Percentiles rank a stretch among this genome's conserved stretches.
These are phyloP conservation scores for Brachionus koreanus DNA, from an alignment of 1,140 invertebrate genomes.

Conservation along the genomic window DNA sequence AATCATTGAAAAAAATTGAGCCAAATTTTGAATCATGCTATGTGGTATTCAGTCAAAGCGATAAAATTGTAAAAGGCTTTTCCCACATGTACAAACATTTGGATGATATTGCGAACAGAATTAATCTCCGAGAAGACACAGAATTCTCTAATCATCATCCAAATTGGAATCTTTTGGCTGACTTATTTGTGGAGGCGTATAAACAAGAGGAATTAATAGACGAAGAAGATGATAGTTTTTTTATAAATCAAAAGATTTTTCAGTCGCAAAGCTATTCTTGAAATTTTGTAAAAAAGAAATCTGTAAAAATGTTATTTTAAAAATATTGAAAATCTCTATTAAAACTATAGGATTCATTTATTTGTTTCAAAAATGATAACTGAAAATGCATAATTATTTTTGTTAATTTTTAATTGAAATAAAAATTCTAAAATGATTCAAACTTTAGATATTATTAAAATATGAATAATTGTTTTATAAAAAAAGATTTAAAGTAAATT, in stretches of 20 bases:
- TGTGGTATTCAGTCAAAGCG: slow-evolving; percentile 4
- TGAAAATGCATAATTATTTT: neutral
- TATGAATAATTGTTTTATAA: neutral
- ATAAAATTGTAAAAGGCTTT: slow-evolving; percentile 10
- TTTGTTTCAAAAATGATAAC: too few species aligned
- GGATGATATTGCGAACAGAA: neutral
- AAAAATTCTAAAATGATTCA: neutral
- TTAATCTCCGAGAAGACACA: slow-evolving; percentile 15
- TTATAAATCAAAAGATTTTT: neutral
- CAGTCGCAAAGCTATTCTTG: neutral
- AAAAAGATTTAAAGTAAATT: neutral
- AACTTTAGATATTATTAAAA: neutral
- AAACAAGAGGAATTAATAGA: neutral
- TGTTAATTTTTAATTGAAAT: neutral
- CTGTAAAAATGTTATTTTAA: neutral
- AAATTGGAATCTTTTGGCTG: slow-evolving; percentile 22
- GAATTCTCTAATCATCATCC: neutral
- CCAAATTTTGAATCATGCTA: neutral
- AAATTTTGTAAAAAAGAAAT: neutral
- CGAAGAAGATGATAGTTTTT: neutral
- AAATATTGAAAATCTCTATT: neutral
- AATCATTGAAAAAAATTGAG: slow-evolving; percentile 16
- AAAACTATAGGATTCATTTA: neutral
- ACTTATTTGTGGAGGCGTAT: neutral
- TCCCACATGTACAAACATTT: slow-evolving; percentile 40